Evolutionary conservation across 2,888 invertebrate species (phyloP).

Genomic region (Mystacides longicornis): DNA sequence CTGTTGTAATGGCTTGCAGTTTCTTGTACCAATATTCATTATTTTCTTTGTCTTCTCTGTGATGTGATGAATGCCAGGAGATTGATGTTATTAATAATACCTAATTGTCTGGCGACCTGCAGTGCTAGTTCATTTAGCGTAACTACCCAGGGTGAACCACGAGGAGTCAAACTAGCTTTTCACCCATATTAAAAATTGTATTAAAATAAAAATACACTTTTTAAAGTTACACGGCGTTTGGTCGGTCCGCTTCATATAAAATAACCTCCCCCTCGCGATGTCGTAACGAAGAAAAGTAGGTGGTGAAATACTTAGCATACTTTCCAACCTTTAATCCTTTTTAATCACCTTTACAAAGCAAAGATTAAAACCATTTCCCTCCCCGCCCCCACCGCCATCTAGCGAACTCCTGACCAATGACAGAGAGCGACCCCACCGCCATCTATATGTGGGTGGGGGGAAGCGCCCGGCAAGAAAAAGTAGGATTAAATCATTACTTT

Average conservation of each 20-base stretch:
- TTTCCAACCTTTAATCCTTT: conserved; percentile 53
- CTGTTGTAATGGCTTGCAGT: too few relatives aligned
- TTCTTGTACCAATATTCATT: too few relatives aligned
- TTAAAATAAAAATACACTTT: background rate
- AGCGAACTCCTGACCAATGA: conserved; percentile 4
- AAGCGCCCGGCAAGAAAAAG: conserved; percentile 46
- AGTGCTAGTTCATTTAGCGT: background rate
- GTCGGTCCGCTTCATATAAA: background rate
- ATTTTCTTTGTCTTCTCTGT: too few relatives aligned
- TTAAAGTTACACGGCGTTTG: background rate
- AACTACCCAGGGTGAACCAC: too few relatives aligned
- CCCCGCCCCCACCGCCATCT: conserved; percentile 32
- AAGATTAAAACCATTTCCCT: conserved; percentile 53
- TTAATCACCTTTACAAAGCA: conserved; percentile 56
- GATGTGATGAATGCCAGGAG: too few relatives aligned
- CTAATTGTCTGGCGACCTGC: background rate
- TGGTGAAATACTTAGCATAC: conserved; percentile 35
- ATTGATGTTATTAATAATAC: background rate
- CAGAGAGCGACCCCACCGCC: background rate
- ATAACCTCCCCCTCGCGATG: conserved; percentile 2
- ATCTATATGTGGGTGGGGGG: conserved; percentile 8
- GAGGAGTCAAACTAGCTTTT: too few relatives aligned
- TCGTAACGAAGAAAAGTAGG: conserved; percentile 21
- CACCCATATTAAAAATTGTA: background rate
- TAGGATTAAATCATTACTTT: conserved; percentile 55